Conservation (phyloP, 2,113 vertebrate genomes). For the Dromiciops gliroides region DNA sequence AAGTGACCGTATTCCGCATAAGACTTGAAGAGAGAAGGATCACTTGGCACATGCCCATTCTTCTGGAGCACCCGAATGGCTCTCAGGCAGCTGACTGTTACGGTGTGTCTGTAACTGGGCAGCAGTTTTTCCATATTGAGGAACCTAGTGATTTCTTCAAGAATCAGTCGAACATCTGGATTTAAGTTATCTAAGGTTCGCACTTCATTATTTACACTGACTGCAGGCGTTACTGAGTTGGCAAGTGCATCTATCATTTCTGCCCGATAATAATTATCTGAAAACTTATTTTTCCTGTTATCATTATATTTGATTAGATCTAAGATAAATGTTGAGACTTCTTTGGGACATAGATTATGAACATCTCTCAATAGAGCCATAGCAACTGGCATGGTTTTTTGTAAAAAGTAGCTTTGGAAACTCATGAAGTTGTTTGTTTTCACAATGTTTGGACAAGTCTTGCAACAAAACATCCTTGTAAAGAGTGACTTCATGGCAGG, state of each 20-base stretch:
- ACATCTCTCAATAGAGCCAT: constrained; percentile 97
- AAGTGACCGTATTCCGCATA: constrained; percentile 97
- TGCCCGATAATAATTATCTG: constrained; percentile 99
- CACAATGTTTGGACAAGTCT: constrained; percentile 98
- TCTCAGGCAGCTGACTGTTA: constrained; percentile 96
- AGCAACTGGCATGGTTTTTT: constrained; percentile 99
- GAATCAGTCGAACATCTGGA: constrained; percentile 93
- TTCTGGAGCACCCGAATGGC: constrained; percentile 96
- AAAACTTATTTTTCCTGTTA: constrained; percentile 99
- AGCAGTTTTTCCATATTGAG: constrained; percentile 99
- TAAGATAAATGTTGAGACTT: constrained; percentile 97
- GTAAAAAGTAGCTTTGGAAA: constrained; percentile 99
- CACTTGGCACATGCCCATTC: constrained; percentile 97
- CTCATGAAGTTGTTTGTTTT: constrained; percentile 99
- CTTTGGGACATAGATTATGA: constrained; percentile 98
- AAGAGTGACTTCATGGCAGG: constrained; percentile 99
- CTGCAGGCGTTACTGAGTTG: constrained; percentile 97
- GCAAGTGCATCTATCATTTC: constrained; percentile 96
- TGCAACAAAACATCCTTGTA: constrained; percentile 99
- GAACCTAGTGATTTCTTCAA: constrained; percentile 98
- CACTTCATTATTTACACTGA: constrained; percentile 97
- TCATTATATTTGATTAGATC: constrained; percentile 99
- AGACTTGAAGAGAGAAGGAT: constrained; percentile 94
- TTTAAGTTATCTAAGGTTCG: constrained; percentile 96
- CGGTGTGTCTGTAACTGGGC: constrained; percentile 96